Conservation (phyloP, 2,113 vertebrate genomes). For the Capreolus pygargus region DNA sequence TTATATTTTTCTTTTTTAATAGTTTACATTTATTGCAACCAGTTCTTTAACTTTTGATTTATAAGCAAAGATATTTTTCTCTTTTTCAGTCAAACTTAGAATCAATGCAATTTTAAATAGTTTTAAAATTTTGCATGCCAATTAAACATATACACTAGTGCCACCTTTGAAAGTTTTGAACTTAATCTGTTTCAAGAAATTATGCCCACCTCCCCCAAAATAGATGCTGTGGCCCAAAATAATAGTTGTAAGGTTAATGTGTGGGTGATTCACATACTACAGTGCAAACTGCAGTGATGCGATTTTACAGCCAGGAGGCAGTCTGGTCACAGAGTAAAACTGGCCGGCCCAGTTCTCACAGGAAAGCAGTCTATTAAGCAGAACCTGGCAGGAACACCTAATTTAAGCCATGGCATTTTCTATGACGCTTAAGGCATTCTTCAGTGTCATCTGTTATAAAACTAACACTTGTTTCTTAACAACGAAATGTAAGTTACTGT, state of each 20-base stretch:
- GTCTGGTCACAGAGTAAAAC: slow-evolving; percentile 49
- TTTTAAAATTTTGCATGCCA: neutral
- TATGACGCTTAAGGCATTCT: neutral
- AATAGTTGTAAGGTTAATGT: neutral
- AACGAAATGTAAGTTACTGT: neutral
- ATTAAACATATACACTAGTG: neutral
- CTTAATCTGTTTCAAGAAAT: neutral
- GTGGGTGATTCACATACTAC: neutral
- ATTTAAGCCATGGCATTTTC: neutral
- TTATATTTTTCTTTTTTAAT: neutral
- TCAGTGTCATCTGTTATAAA: slow-evolving; percentile 10
- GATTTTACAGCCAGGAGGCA: slow-evolving; percentile 58
- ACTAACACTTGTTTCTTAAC: neutral
- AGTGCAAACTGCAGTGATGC: slow-evolving; percentile 4
- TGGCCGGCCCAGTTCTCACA: neutral
- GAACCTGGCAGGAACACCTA: neutral
- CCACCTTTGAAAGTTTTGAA: slow-evolving; percentile 15
- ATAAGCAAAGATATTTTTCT: neutral
- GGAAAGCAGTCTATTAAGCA: neutral
- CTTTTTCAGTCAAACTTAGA: neutral
- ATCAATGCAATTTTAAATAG: neutral
- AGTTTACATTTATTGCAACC: neutral
- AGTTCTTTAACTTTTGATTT: neutral
- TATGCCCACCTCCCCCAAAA: neutral
- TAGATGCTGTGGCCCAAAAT: neutral